phyloP scores from a whole-genome alignment of 1,140 invertebrate species.

The Planococcus citri region DNA sequence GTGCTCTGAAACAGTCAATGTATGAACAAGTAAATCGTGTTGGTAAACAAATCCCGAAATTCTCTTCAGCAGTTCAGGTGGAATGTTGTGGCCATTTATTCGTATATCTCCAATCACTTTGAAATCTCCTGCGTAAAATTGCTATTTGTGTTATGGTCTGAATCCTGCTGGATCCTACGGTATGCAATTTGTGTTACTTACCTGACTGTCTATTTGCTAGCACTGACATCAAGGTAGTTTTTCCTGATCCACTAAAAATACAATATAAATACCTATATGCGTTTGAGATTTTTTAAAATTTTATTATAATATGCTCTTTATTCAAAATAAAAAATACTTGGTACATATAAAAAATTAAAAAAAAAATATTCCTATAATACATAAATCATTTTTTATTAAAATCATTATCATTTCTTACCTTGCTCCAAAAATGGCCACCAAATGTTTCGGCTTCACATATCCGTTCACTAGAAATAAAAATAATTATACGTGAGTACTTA shows the following conservation, averaged over 20 bases:
- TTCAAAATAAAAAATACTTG: no score
- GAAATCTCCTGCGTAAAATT: slow-evolving; percentile 24
- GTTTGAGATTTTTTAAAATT: no score
- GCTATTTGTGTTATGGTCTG: no score
- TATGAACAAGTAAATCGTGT: slow-evolving; percentile 77
- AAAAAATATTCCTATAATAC: no score
- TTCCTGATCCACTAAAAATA: slow-evolving; percentile 73
- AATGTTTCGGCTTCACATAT: slow-evolving; percentile 62
- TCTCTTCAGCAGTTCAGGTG: not conserved
- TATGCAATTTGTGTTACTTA: no score
- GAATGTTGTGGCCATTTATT: slow-evolving; percentile 5
- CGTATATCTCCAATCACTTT: slow-evolving; percentile 6
- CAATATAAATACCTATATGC: not conserved
- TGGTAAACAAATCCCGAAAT: slow-evolving; percentile 86
- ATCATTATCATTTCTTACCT: slow-evolving; percentile 53
- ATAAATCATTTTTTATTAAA: no score
- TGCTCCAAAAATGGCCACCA: slow-evolving; percentile 80
- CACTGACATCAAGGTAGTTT: slow-evolving; percentile 82
- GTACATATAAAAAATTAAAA: no score
- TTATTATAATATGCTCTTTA: no score
- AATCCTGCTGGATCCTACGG: no score
- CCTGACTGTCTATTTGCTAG: slow-evolving; percentile 61
- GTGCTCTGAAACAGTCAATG: slow-evolving; percentile 78
- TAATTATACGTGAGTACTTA: no score
- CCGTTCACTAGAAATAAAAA: slow-evolving; percentile 45